These are phyloP conservation scores for Pseudomyrmex flavicornis DNA, from an alignment of 1,140 invertebrate species.

Conservation along the genomic window DNA sequence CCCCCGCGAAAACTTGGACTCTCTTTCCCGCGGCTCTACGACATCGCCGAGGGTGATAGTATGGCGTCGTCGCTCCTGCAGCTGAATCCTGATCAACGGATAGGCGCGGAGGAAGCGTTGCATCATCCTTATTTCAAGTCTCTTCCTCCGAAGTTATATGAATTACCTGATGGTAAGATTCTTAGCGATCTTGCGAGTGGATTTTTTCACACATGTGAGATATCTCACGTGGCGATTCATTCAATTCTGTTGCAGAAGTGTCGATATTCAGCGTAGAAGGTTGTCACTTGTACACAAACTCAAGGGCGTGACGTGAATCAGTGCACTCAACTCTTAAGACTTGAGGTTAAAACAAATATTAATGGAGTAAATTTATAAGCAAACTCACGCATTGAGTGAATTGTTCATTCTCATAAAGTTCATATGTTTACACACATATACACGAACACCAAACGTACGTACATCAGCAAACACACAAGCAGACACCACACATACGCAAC, in stretches of 20 bases:
- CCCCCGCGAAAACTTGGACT: constrained; percentile 92
- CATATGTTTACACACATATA: constrained; percentile 52
- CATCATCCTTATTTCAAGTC: constrained; percentile 95
- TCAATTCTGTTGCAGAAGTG: constrained; percentile 89
- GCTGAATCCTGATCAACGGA: constrained; percentile 94
- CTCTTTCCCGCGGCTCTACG: constrained; percentile 95
- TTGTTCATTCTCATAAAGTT: constrained; percentile 68
- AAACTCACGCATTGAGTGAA: constrained; percentile 71
- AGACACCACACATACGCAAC: constrained; percentile 20
- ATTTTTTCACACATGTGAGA: not conserved
- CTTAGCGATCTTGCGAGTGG: not conserved
- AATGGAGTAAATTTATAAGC: constrained; percentile 69
- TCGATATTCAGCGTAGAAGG: constrained; percentile 97
- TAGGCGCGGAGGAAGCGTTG: constrained; percentile 95
- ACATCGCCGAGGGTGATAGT: constrained; percentile 94
- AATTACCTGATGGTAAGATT: constrained; percentile 94
- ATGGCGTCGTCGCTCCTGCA: constrained; percentile 94
- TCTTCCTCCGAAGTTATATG: constrained; percentile 94
- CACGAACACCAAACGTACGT: constrained; percentile 19
- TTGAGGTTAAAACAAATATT: constrained; percentile 73
- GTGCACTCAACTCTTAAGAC: constrained; percentile 77
- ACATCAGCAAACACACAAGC: constrained; percentile 38
- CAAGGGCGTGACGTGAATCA: constrained; percentile 75
- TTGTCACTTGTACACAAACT: constrained; percentile 81
- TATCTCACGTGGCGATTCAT: constrained; percentile 23